A percentile compares a stretch with the other conserved stretches of the same genome.
phyloP scores from a whole-genome alignment of 2,888 invertebrate species.

The Cosmia pyralina region DNA sequence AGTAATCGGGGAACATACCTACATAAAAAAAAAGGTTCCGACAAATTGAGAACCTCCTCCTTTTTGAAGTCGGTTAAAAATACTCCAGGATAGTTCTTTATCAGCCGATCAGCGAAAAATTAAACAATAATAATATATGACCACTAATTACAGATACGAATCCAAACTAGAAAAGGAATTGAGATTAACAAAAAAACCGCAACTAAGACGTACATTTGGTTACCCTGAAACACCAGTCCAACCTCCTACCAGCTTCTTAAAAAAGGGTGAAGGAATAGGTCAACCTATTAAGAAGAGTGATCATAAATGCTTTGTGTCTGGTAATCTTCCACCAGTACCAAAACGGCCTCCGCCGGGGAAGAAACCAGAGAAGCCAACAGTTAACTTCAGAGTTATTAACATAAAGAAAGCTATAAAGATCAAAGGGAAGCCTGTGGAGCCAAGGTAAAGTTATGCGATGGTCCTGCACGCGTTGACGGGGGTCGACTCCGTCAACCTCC shows the following conservation, averaged over 20 bases:
- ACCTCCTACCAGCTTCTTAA: constrained; percentile 91
- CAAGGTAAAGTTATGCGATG: constrained; percentile 73
- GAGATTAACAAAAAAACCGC: constrained; percentile 82
- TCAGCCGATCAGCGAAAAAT: neutral
- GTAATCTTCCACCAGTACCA: constrained; percentile 87
- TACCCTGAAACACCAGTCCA: constrained; percentile 91
- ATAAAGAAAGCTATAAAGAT: constrained; percentile 89
- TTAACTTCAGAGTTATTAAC: constrained; percentile 91
- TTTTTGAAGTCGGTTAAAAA: no score
- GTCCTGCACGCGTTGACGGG: neutral
- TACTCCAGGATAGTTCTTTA: neutral
- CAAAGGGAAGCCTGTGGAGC: constrained; percentile 89
- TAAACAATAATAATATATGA: neutral
- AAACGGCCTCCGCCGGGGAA: constrained; percentile 79
- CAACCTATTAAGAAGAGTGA: constrained; percentile 82
- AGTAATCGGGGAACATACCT: no score
- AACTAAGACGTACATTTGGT: constrained; percentile 92
- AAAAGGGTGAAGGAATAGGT: constrained; percentile 90
- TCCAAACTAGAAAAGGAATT: constrained; percentile 88
- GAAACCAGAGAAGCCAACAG: constrained; percentile 76
- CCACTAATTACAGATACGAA: constrained; percentile 80
- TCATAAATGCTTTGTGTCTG: constrained; percentile 80
- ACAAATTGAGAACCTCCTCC: no score
- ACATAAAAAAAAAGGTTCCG: no score
- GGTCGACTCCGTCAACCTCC: no score